Percentiles rank a stretch among this genome's conserved stretches.
phyloP scores from a whole-genome alignment of 2,797 vertebrate genomes.

The Crocodylus rhombifer region DNA sequence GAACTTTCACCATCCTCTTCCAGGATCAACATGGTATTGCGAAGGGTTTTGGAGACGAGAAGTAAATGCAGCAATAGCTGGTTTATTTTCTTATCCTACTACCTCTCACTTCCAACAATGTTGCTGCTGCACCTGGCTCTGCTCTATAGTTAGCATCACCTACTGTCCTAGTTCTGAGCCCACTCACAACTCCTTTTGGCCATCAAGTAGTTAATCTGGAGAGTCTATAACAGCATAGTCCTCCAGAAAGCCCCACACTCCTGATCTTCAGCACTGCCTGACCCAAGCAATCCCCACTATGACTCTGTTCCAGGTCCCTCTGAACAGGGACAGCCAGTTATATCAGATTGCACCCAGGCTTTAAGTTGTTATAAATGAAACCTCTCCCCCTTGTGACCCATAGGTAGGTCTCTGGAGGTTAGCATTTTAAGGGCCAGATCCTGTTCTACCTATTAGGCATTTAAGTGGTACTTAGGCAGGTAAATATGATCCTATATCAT shows the following conservation, averaged over 20 bases:
- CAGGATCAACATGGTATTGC: slow-evolving; percentile 33
- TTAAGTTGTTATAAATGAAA: not conserved
- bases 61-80: slow-evolving; percentile 17
- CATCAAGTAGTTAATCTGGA: too few relatives aligned
- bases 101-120: too few relatives aligned
- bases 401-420: not conserved
- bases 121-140: too few relatives aligned
- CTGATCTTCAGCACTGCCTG: slow-evolving; percentile 10
- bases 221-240: too few relatives aligned
- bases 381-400: not conserved
- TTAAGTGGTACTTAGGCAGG: too few relatives aligned
- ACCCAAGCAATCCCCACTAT: not conserved
- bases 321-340: not conserved
- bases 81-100: slow-evolving; percentile 14
- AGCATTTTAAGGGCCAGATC: not conserved
- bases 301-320: not conserved
- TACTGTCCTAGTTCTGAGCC: too few relatives aligned
- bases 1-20: not conserved
- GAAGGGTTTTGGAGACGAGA: not conserved
- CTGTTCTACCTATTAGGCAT: not conserved
- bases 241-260: not conserved
- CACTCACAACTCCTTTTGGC: too few relatives aligned
- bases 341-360: not conserved
- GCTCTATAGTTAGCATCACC: too few relatives aligned
- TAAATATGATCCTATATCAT: too few relatives aligned